These are phyloP conservation scores for Acrobasis consociella DNA, from an alignment of 2,888 invertebrate species.

Conservation along the genomic window DNA sequence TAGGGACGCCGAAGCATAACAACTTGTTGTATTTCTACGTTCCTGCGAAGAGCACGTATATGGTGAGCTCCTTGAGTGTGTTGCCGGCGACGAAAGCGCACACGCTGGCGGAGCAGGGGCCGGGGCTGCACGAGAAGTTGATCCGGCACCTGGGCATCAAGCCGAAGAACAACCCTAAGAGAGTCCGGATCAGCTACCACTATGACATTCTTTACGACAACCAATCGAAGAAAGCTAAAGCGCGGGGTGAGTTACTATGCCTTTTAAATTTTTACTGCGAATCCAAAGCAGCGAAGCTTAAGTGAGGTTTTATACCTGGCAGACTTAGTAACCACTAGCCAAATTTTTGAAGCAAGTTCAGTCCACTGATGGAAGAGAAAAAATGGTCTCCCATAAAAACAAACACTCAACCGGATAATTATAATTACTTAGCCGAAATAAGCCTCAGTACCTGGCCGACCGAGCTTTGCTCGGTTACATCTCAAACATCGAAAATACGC, in stretches of 20 bases:
- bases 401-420: too few relatives aligned
- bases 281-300: too few relatives aligned
- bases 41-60: neutral
- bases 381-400: too few relatives aligned
- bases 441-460: too few relatives aligned
- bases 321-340: too few relatives aligned
- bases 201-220: conserved; percentile 10
- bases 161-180: conserved; percentile 4
- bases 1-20: neutral
- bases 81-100: neutral
- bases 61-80: neutral
- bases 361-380: too few relatives aligned
- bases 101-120: neutral
- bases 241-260: neutral
- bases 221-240: neutral
- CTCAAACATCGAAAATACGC: too few relatives aligned
- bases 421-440: too few relatives aligned
- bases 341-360: too few relatives aligned
- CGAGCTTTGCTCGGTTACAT: too few relatives aligned
- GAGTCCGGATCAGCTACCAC: conserved; percentile 11
- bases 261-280: too few relatives aligned
- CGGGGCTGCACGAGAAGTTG: conserved; percentile 3
- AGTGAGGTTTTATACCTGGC: too few relatives aligned
- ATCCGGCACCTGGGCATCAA: neutral
- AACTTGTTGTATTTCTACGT: conserved; percentile 3